These are phyloP conservation scores for Rhinoderma darwinii DNA, from an alignment of 2,113 vertebrate genomes.

Conservation along the genomic window DNA sequence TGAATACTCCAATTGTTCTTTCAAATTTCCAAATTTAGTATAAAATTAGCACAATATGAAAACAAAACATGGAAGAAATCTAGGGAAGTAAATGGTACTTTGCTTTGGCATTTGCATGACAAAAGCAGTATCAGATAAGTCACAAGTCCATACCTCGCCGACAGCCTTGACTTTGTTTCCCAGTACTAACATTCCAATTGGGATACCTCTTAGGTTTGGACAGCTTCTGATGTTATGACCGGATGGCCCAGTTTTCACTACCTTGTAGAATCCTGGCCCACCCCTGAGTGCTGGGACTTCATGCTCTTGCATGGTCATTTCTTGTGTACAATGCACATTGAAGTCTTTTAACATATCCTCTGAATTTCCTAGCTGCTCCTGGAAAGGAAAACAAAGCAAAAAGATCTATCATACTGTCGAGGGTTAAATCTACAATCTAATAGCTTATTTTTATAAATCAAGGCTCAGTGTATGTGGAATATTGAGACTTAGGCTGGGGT, in stretches of 20 bases:
- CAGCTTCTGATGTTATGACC: conserved; percentile 99
- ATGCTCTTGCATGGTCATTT: conserved; percentile 89
- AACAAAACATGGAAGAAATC: conserved; percentile 60
- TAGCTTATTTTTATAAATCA: not conserved
- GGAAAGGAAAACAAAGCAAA: conserved; percentile 73
- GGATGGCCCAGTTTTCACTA: conserved; percentile 99
- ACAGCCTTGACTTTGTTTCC: conserved; percentile 99
- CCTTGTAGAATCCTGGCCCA: conserved; percentile 98
- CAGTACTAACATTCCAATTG: conserved; percentile 99
- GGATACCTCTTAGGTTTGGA: conserved; percentile 99
- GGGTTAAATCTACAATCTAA: not conserved
- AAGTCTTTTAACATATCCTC: conserved; percentile 95
- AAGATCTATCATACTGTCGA: conserved; percentile 61
- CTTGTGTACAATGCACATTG: conserved; percentile 89
- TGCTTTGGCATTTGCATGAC: conserved; percentile 70
- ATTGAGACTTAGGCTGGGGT: not conserved
- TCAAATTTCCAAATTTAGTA: conserved; percentile 2
- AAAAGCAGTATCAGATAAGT: conserved; percentile 79
- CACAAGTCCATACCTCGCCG: conserved; percentile 98
- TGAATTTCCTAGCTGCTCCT: conserved; percentile 91
- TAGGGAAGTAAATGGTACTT: conserved; percentile 67
- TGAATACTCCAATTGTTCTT: not conserved
- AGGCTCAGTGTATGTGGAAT: not conserved
- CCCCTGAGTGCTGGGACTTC: conserved; percentile 88
- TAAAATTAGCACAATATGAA: not conserved